These are phyloP conservation scores for Cynoglossus semilaevis DNA, from an alignment of 2,113 vertebrate species.

Conservation along the genomic window DNA sequence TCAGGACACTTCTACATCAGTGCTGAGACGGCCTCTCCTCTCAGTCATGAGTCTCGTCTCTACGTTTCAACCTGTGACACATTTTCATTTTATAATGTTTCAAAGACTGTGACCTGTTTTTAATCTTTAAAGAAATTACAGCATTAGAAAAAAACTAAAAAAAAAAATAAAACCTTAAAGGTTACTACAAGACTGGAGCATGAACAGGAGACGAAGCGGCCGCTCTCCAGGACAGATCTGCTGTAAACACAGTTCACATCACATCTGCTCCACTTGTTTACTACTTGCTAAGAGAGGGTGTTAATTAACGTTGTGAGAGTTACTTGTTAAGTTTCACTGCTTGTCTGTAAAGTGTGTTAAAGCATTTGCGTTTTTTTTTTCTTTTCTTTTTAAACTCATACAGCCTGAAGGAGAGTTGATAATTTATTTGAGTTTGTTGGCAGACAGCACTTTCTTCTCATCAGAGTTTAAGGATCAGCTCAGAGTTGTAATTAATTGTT, in stretches of 20 bases:
- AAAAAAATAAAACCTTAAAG: neutral
- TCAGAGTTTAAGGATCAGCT: conserved; percentile 30
- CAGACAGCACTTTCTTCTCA: conserved; percentile 24
- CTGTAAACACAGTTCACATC: conserved; percentile 32
- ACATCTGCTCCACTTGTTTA: conserved; percentile 52
- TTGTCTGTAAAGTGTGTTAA: conserved; percentile 7
- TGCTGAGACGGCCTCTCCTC: no score
- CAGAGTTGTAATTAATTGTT: neutral
- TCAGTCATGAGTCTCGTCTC: no score
- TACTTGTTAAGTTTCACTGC: conserved; percentile 20
- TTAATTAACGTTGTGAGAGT: conserved; percentile 40
- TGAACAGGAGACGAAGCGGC: conserved; percentile 13
- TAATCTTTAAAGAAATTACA: neutral
- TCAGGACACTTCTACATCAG: no score
- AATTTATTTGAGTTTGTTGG: conserved; percentile 16
- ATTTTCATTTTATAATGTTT: no score
- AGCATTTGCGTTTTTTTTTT: neutral
- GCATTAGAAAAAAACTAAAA: neutral
- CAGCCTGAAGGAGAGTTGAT: conserved; percentile 17
- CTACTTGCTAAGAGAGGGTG: conserved; percentile 33
- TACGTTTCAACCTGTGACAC: no score
- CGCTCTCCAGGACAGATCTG: conserved; percentile 23
- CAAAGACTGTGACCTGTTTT: neutral
- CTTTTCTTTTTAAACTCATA: neutral
- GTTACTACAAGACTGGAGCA: conserved; percentile 5